Conservation (phyloP, 2,113 vertebrate genomes). For the Dromiciops gliroides region DNA sequence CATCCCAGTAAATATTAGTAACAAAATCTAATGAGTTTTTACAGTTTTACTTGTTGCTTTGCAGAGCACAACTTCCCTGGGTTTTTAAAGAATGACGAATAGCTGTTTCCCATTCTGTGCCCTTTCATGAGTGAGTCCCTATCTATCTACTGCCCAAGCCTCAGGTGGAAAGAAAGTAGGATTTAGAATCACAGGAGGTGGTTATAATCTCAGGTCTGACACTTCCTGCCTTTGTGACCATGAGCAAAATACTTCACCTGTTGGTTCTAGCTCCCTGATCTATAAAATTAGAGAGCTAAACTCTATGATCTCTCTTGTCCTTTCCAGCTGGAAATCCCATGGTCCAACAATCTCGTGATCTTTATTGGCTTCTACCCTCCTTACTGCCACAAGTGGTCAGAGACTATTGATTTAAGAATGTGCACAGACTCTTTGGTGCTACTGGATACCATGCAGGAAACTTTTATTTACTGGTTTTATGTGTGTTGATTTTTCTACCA, state of each 20-base stretch:
- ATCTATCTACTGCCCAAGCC: neutral
- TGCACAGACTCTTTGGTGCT: neutral
- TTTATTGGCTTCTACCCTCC: neutral
- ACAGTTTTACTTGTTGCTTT: conserved; percentile 38
- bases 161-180: neutral
- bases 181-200: neutral
- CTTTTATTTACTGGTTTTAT: neutral
- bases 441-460: neutral
- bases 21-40: conserved; percentile 31
- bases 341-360: neutral
- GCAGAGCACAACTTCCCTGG: neutral
- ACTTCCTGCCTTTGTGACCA: neutral
- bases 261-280: neutral
- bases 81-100: neutral
- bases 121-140: neutral
- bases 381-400: neutral
- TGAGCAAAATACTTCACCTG: neutral
- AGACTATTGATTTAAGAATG: neutral
- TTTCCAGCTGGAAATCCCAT: neutral
- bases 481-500: neutral
- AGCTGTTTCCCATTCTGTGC: neutral
- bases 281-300: neutral
- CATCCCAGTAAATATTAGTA: neutral
- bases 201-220: neutral
- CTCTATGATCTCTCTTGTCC: neutral